A percentile compares a stretch with the other conserved stretches of the same genome.
Conservation (phyloP, 2,888 invertebrate genomes). For the Cataglyphis albicans region DNA sequence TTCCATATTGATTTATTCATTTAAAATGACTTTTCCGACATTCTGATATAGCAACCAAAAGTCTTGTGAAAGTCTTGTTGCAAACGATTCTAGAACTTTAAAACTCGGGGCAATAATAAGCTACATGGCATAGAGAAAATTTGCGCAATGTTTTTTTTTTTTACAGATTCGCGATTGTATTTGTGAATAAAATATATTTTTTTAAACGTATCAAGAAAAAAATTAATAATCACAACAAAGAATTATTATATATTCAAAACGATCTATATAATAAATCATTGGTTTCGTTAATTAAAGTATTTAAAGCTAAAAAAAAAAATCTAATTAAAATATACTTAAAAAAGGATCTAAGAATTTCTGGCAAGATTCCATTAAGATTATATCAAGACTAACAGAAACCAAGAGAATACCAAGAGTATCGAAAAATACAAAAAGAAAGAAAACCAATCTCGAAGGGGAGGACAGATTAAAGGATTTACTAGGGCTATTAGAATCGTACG, state of each 20-base stretch:
- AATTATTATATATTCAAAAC: neutral
- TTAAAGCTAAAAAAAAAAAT: neutral
- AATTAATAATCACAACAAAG: neutral
- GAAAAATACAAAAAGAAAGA: neutral
- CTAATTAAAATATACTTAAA: neutral
- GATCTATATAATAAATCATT: neutral
- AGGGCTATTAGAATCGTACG: slow-evolving; percentile 4
- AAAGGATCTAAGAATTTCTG: neutral
- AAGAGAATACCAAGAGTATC: neutral
- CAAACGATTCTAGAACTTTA: slow-evolving; percentile 31
- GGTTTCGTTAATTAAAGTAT: neutral
- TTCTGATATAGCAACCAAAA: slow-evolving; percentile 8
- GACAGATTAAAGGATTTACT: slow-evolving; percentile 27
- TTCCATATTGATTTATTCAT: slow-evolving; percentile 53
- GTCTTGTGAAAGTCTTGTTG: neutral
- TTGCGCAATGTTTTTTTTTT: neutral
- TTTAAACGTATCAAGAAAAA: neutral
- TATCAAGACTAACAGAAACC: neutral
- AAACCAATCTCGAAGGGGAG: neutral
- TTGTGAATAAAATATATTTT: neutral
- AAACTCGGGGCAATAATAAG: slow-evolving; percentile 31
- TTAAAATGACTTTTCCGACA: slow-evolving; percentile 29
- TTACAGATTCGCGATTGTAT: neutral
- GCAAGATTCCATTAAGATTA: neutral
- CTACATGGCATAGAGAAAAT: neutral